A percentile compares a stretch with the other conserved stretches of the same genome.
Conservation (phyloP, 2,113 vertebrate genomes). For the Bucco capensis region DNA sequence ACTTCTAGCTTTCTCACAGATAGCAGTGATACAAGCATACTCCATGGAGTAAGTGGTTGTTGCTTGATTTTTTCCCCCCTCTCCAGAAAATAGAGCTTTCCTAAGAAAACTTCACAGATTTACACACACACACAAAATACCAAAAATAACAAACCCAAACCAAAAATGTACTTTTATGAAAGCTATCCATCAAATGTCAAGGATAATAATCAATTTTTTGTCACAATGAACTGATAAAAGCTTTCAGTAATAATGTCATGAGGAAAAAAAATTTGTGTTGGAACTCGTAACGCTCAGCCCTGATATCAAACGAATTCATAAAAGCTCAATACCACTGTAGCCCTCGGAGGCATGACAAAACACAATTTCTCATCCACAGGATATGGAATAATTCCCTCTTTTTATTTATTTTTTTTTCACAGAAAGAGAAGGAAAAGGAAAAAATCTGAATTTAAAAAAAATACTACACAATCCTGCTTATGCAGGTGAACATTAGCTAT, state of each 20-base stretch:
- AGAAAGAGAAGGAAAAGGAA: constrained; percentile 60
- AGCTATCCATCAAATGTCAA: constrained; percentile 95
- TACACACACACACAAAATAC: neutral
- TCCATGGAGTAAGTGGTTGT: neutral
- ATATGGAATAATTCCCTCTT: constrained; percentile 77
- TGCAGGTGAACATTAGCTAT: constrained; percentile 73
- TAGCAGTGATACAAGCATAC: neutral
- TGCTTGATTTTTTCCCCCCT: neutral
- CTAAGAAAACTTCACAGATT: constrained; percentile 53
- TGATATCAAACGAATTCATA: constrained; percentile 86
- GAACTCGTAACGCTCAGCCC: constrained; percentile 76
- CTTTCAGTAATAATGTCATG: constrained; percentile 84
- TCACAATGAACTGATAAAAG: constrained; percentile 91
- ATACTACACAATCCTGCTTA: constrained; percentile 59
- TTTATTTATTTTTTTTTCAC: constrained; percentile 45
- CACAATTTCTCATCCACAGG: constrained; percentile 80
- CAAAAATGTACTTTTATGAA: constrained; percentile 80
- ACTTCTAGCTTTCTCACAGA: neutral
- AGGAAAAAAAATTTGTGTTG: constrained; percentile 87
- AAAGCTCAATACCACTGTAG: constrained; percentile 75
- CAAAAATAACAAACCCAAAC: neutral
- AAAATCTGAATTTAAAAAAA: constrained; percentile 68
- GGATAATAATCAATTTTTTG: constrained; percentile 97
- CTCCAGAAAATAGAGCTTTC: constrained; percentile 44
- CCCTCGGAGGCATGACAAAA: constrained; percentile 88